These are phyloP conservation scores for Colinus virginianus DNA, from an alignment of 2,113 vertebrate species.

Conservation along the genomic window DNA sequence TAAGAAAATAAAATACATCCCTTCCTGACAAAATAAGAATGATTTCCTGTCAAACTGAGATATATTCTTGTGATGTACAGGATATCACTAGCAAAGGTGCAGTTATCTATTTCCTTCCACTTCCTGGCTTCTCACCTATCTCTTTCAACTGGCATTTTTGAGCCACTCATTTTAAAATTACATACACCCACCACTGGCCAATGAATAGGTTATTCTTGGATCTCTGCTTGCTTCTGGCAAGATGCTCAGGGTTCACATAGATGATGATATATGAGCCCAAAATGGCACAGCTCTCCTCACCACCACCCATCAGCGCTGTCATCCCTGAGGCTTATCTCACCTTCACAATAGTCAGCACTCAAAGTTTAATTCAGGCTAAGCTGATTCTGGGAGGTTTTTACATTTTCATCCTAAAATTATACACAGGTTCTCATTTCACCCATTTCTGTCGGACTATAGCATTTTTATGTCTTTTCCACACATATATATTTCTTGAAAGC, in stretches of 20 bases:
- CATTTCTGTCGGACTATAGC: slow-evolving; percentile 44
- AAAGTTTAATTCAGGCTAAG: slow-evolving; percentile 56
- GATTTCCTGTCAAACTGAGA: neutral
- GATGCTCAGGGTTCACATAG: neutral
- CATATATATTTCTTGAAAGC: slow-evolving; percentile 45
- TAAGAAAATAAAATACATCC: neutral
- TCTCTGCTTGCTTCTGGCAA: slow-evolving; percentile 36
- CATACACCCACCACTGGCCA: slow-evolving; percentile 1
- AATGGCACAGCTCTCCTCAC: slow-evolving; percentile 24
- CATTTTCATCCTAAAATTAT: slow-evolving; percentile 56
- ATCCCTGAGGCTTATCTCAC: slow-evolving; percentile 50
- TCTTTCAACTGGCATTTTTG: slow-evolving; percentile 14
- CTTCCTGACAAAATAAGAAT: neutral
- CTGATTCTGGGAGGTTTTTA: slow-evolving; percentile 38
- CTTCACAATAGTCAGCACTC: slow-evolving; percentile 42
- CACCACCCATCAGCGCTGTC: neutral
- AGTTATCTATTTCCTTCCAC: neutral
- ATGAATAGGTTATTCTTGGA: slow-evolving; percentile 70
- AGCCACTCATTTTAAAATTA: slow-evolving; percentile 12
- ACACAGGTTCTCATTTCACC: slow-evolving; percentile 58
- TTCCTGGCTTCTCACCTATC: slow-evolving; percentile 12
- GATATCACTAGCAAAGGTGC: neutral
- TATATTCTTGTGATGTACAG: neutral
- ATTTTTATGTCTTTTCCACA: slow-evolving; percentile 74
- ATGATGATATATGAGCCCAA: slow-evolving; percentile 13